phyloP scores from a whole-genome alignment of 1,140 invertebrate genomes.

The Carposina sasakii region DNA sequence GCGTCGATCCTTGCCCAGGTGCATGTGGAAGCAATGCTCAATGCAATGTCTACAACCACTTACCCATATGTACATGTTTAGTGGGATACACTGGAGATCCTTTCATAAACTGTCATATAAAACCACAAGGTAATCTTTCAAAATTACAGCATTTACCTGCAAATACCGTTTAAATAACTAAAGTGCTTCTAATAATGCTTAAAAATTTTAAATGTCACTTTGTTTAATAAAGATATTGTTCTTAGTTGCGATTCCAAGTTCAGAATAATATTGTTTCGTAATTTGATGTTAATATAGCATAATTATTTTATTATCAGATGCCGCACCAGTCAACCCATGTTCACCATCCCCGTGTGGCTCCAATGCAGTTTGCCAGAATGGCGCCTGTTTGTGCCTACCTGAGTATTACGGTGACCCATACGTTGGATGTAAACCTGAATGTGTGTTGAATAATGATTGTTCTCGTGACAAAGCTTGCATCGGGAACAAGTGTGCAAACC shows the following conservation, averaged over 20 bases:
- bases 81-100: conserved; percentile 81
- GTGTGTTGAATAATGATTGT: conserved; percentile 80
- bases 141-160: too few species aligned
- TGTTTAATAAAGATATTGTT: too few species aligned
- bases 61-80: conserved; percentile 79
- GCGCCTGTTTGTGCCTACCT: conserved; percentile 77
- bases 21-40: conserved; percentile 83
- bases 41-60: conserved; percentile 81
- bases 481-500: conserved; percentile 82
- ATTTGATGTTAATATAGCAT: too few species aligned
- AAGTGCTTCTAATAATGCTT: too few species aligned
- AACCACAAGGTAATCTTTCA: conserved; percentile 30
- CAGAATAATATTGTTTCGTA: too few species aligned
- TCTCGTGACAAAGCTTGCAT: conserved; percentile 78
- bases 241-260: too few species aligned
- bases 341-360: conserved; percentile 80
- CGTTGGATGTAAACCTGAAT: conserved; percentile 78
- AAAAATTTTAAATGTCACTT: too few species aligned
- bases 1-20: conserved; percentile 80
- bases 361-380: conserved; percentile 75
- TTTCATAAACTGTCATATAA: conserved; percentile 64
- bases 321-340: conserved; percentile 71
- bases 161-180: too few species aligned
- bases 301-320: conserved; percentile 35
- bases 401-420: conserved; percentile 78